Base-by-base conservation (phyloP, 2,888 invertebrate genomes). In the Reticulitermes lucifugus region DNA sequence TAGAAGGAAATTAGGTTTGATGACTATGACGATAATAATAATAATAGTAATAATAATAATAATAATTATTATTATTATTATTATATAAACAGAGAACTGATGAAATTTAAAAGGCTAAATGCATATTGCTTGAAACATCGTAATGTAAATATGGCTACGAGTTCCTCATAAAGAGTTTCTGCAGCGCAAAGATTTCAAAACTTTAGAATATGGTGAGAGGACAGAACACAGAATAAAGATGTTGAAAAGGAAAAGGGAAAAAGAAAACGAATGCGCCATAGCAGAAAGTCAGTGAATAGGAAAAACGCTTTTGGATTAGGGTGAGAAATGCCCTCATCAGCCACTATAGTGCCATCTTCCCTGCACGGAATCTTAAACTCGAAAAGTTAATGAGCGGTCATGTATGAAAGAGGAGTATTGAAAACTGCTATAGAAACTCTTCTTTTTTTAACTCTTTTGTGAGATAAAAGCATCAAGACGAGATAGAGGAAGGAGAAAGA, bases 371-470 rank as follows among this genome's bases (percentile, higher is more conserved):
- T 87, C 86, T 87, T 87, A 80, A 86, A 86, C 84, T 81, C 83
- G 55, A 83, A 83, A 86, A 85, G 85, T 86, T 87, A 86, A 87
- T 87, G 86, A 86, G 83, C 86, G 85, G 85, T 81, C 81, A 81
- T 81, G 86, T 86, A 84, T 86, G 85, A 85, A 86, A 83, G 84
- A 86, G 83, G 83, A 85, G 79, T 83, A 82, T 86, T 86, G 86
- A 86, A 85, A 85, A 83, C 84, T 80, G 84, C 70, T 73, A 81
- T 35, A 84, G 81, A 85, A 85, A 83, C 85, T 85, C 85, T 85
- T 85, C 81, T 75, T 71, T 77, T 85, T 35, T 85, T 70, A 80
- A 55, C 60, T 35, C 80, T 80, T 79, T 80, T 80, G 80, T 80
- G 80, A 80, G 80, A 81, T 81, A 81, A 81, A 81, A 81, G 81